Base-by-base conservation (phyloP, 2,113 vertebrate genomes). In the Calyptommatus sinebrachiatus region DNA sequence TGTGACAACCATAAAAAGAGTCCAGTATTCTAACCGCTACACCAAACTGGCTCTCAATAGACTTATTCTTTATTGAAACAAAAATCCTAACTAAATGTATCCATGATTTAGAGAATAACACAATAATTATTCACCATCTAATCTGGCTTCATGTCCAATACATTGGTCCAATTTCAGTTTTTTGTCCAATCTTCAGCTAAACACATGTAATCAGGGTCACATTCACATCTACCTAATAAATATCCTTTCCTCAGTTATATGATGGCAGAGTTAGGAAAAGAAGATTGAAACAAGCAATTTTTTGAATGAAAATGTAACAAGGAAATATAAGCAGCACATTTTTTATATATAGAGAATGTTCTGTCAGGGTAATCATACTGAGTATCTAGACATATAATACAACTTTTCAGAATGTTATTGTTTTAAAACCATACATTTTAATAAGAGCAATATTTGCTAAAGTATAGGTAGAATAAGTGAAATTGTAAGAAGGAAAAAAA, bases 391-490 rank as follows among this genome's bases (percentile, higher is more conserved):
- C 45, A 71, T 26, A 35, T 73, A 67, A 80, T 31, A 41, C 24
- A 53, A 22, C 14, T 73, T 73, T 18, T 67, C 22, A 73, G 57
- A 73, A 57, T 57, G 57, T 24, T 7, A 77, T 77, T 50, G 31
- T 66, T 80, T 73, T 73, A 22, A 73, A 53, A 80, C 67, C n/a
- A 53, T 35, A 11, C 22, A 84, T 88, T 85, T 89, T 89, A 88
- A 29, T 26, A 83, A 89, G 75, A 78, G 81, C 83, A 83, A 0
- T 87, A 76, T 86, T 73, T 90, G 76, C 73, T 84, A 88, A 79
- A 85, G 83, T 35, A 82, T 76, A 90, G 87, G 45, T 77, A 1
- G 60, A n/a, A 73, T 68, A 28, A 4, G 76, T 68, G 69, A 82
- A 73, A 68, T 68, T 87, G 14, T 73, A 78, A 88, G 84, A 88